Evolutionary conservation across 2,797 vertebrate genomes (phyloP), one percentile per base, ranked within the genome.

Genomic region (Australoheros facetus): DNA sequence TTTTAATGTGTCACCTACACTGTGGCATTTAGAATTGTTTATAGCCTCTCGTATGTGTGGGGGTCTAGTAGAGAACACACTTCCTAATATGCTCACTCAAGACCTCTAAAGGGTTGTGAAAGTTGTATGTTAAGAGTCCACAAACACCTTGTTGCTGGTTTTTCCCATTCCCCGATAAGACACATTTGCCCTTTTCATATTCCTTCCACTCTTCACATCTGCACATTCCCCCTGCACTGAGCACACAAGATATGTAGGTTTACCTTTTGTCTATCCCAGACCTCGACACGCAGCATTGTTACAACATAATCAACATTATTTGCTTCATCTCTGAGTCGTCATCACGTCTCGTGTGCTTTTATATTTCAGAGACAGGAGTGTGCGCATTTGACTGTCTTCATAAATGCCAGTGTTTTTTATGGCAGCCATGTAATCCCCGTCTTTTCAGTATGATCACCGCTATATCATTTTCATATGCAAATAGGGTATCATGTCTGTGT

Each of bases 381-480:
- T 21, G 57, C 53, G 21, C 62, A 7, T 59, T 4, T n/a, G 64
- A 83, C 80, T 85, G 71, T 74, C 79, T 80, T 53, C 54, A 75
- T 77, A 64, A 85, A 83, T 58, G 58, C 21, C 14, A 11, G 32
- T 66, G 75, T 84, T 88, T 64, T 86, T 82, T 62, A 78, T 64
- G 48, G 57, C 57, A 84, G 60, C 69, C 57, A n/a, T 83, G 37
- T 62, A 74, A 85, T 77, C 81, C 74, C 9, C 42, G 19, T 19
- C 21, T 13, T 66, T 48, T 28, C 39, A 45, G 19, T 0, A 48
- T 5, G 0, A 28, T 19, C 16, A 56, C 81, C 69, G 71, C 3
- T 79, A 17, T 28, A 81, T 56, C 79, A 75, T 48, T 78, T 19
- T 76, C 59, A 37, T 59, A 51, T 81, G 64, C 75, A 85, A 81